A percentile compares a stretch with the other conserved stretches of the same genome.
Conservation (phyloP, 2,113 vertebrate genomes). For the Percopsis transmontana region DNA sequence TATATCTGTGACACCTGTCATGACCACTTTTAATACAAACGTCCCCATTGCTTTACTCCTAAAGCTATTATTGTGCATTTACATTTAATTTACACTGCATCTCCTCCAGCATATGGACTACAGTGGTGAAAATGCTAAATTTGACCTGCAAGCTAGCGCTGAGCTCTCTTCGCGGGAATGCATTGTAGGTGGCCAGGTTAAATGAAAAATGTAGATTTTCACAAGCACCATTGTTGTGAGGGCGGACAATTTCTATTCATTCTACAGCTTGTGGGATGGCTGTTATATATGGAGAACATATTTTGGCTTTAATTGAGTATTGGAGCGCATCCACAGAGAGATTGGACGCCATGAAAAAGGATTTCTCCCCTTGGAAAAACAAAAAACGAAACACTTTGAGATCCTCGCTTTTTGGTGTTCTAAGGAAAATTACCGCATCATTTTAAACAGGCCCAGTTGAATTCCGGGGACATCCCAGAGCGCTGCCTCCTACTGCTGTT, state of each 20-base stretch:
- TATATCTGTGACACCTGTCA: too few species aligned
- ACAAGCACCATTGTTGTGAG: not conserved
- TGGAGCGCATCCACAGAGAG: conserved; percentile 62
- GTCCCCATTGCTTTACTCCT: not conserved
- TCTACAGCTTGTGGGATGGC: conserved; percentile 37
- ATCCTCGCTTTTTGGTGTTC: conserved; percentile 48
- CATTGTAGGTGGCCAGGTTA: conserved; percentile 1
- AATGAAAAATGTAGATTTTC: conserved; percentile 46
- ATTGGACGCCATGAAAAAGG: conserved; percentile 47
- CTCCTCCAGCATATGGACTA: conserved; percentile 7
- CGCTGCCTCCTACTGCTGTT: conserved; percentile 24
- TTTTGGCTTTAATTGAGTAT: conserved; percentile 63
- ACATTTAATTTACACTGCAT: conserved; percentile 12
- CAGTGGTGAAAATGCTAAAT: conserved; percentile 18
- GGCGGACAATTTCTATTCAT: conserved; percentile 34
- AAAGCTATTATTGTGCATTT: conserved; percentile 8
- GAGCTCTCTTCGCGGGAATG: conserved; percentile 4
- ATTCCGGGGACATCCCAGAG: conserved; percentile 35
- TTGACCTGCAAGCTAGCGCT: conserved; percentile 30
- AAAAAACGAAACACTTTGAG: conserved; percentile 45
- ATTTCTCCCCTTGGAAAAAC: conserved; percentile 43
- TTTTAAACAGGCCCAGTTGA: conserved; percentile 38
- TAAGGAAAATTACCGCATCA: conserved; percentile 46
- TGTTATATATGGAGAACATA: conserved; percentile 40
- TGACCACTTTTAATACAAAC: too few species aligned